Evolutionary conservation across 2,888 invertebrate species (phyloP).

Genomic region (Lasioglossum vierecki): DNA sequence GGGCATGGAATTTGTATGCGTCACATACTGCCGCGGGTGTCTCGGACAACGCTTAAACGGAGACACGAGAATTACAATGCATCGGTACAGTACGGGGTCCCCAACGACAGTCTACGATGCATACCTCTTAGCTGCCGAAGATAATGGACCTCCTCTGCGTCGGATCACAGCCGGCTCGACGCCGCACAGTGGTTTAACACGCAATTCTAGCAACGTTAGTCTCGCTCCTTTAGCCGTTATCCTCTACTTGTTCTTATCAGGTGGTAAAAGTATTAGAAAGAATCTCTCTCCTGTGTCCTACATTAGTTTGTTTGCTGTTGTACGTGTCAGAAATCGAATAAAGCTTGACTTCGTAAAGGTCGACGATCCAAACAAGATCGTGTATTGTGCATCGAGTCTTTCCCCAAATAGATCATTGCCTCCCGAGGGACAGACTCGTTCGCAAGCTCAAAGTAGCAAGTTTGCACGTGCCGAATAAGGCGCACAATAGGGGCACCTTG

Average conservation of each 20-base stretch:
- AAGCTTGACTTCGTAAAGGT: background rate
- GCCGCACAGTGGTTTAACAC: background rate
- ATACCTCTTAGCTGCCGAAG: constrained; percentile 36
- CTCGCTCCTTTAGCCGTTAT: background rate
- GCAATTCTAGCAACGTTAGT: background rate
- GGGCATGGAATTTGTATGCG: constrained; percentile 57
- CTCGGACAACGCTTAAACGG: constrained; percentile 46
- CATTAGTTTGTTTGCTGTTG: too few species aligned
- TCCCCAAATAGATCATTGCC: background rate
- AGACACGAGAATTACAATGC: constrained; percentile 57
- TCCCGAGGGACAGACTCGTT: background rate
- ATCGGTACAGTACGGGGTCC: constrained; percentile 30
- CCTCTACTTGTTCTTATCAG: too few species aligned
- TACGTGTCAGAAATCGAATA: background rate
- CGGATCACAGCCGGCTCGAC: constrained; percentile 13
- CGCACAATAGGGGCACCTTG: background rate
- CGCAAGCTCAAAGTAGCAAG: background rate
- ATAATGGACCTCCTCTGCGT: constrained; percentile 38
- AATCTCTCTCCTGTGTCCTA: background rate
- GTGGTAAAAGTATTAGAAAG: too few species aligned
- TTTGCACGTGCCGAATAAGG: background rate
- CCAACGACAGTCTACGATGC: constrained; percentile 27
- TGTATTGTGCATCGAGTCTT: background rate
- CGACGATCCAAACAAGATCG: background rate
- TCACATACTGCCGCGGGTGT: constrained; percentile 42